Evolutionary conservation across 1,140 invertebrate genomes (phyloP).

Genomic region (Drusus annulatus): DNA sequence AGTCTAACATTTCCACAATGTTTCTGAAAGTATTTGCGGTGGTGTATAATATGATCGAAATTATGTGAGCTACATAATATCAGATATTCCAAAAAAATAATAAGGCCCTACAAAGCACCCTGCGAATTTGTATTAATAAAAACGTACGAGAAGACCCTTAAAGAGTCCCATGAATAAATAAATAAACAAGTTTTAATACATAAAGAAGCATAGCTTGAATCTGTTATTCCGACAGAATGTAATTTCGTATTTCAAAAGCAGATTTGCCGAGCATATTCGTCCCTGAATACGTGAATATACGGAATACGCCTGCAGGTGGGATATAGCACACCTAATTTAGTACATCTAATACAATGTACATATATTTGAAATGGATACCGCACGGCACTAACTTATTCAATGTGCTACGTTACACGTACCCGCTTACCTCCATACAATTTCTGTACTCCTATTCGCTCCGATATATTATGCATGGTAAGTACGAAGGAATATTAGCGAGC

Average conservation of each 20-base stretch:
- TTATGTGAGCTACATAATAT: no score
- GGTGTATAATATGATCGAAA: no score
- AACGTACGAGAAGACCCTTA: no score
- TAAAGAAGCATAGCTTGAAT: neutral
- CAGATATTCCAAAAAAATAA: no score
- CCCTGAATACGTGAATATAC: neutral
- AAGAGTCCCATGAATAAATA: no score
- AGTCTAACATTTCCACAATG: no score
- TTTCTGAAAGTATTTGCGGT: no score
- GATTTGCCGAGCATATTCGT: slow-evolving; percentile 5
- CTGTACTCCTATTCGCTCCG: slow-evolving; percentile 54
- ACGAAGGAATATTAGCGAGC: slow-evolving; percentile 55
- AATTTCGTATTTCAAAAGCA: slow-evolving; percentile 15
- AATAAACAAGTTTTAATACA: no score
- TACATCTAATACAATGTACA: slow-evolving; percentile 49
- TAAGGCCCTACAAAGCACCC: no score
- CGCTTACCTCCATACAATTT: slow-evolving; percentile 45
- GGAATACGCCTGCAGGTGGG: neutral
- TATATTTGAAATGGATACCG: slow-evolving; percentile 57
- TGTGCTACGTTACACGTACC: slow-evolving; percentile 48
- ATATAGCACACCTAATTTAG: slow-evolving; percentile 50
- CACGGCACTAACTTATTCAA: slow-evolving; percentile 59
- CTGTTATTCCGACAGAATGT: neutral
- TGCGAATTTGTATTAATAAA: no score
- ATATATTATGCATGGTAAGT: slow-evolving; percentile 58